These are phyloP conservation scores for Idaea straminata DNA, from an alignment of 2,888 invertebrate species.

Conservation along the genomic window DNA sequence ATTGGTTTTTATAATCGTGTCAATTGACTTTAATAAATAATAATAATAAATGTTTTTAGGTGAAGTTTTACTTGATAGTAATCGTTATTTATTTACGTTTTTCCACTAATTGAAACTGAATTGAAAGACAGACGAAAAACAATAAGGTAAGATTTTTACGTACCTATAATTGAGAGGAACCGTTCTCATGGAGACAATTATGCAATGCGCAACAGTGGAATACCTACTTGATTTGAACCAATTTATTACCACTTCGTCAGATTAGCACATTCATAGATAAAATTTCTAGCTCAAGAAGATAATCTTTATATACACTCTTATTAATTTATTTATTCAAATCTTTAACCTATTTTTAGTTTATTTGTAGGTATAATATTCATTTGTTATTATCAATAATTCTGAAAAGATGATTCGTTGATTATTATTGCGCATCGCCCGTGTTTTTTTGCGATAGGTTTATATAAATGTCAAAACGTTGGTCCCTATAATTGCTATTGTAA, in stretches of 20 bases:
- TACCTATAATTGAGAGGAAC: background rate
- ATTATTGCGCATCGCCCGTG: conserved; percentile 55
- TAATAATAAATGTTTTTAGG: background rate
- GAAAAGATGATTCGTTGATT: conserved; percentile 48
- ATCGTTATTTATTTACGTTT: background rate
- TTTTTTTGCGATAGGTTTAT: conserved; percentile 62
- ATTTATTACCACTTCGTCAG: background rate
- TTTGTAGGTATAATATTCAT: conserved; percentile 3
- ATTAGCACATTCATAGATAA: background rate
- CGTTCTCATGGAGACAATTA: background rate
- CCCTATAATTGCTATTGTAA: conserved; percentile 78
- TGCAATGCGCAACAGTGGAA: conserved; percentile 3
- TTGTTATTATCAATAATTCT: conserved; percentile 16
- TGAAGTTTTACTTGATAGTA: background rate
- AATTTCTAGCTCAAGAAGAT: background rate
- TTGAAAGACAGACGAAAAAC: background rate
- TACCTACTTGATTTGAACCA: conserved; percentile 17
- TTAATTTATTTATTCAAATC: conserved; percentile 20
- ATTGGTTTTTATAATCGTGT: too few relatives aligned
- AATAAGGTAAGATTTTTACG: background rate
- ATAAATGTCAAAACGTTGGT: conserved; percentile 80
- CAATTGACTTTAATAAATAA: too few relatives aligned
- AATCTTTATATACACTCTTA: conserved; percentile 6
- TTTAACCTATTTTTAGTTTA: background rate
- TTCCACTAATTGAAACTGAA: background rate